phyloP scores from a whole-genome alignment of 2,888 invertebrate species.

The Scaptomyza caliginosa region DNA sequence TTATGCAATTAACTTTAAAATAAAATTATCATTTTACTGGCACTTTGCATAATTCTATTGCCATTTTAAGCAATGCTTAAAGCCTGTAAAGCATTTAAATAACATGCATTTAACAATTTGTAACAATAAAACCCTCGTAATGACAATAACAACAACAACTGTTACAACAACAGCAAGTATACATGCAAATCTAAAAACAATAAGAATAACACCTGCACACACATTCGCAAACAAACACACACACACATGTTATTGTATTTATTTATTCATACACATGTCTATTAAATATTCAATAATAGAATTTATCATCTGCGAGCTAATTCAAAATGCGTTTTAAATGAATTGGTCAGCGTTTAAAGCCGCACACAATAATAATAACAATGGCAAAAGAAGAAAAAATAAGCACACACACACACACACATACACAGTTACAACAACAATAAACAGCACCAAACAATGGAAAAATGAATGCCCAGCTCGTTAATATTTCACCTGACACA shows the following conservation, averaged over 20 bases:
- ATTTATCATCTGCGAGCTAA: slow-evolving; percentile 18
- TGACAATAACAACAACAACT: not conserved
- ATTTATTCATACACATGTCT: not conserved
- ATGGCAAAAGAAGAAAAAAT: slow-evolving; percentile 1
- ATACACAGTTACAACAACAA: not conserved
- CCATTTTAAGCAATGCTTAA: slow-evolving; percentile 35
- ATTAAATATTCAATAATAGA: slow-evolving; percentile 34
- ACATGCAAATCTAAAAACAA: slow-evolving; percentile 7
- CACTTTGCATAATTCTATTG: slow-evolving; percentile 37
- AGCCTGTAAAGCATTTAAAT: slow-evolving; percentile 41
- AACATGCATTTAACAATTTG: slow-evolving; percentile 52
- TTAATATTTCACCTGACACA: slow-evolving; percentile 66
- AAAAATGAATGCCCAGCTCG: slow-evolving; percentile 32
- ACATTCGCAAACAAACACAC: not conserved
- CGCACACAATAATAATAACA: slow-evolving; percentile 9
- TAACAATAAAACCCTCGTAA: slow-evolving; percentile 30
- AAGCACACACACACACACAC: not conserved
- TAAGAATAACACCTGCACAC: slow-evolving; percentile 23
- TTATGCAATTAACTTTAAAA: slow-evolving; percentile 55
- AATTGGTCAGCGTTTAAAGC: slow-evolving; percentile 40
- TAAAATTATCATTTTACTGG: slow-evolving; percentile 32
- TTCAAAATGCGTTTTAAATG: slow-evolving; percentile 48
- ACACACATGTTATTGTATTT: not conserved
- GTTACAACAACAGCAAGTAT: not conserved
- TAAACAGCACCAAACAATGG: slow-evolving; percentile 39